phyloP scores from a whole-genome alignment of 2,797 vertebrate species.

The Neosilurus mollespiculum region DNA sequence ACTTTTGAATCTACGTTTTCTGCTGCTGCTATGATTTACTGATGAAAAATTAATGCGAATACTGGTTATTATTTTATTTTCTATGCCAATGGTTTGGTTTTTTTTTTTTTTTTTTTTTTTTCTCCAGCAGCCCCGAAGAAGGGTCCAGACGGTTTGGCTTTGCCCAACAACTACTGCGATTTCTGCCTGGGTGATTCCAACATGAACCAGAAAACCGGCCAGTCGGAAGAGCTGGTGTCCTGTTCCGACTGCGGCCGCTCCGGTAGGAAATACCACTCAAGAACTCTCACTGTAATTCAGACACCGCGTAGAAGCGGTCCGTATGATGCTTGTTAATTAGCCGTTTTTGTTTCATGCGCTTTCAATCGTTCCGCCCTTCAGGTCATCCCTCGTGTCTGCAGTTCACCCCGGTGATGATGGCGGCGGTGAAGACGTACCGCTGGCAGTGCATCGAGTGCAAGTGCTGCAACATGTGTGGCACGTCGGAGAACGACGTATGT shows the following conservation, averaged over 20 bases:
- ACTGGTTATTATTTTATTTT: too few relatives aligned
- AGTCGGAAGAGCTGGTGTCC: constrained; percentile 91
- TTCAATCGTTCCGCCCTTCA: constrained; percentile 48
- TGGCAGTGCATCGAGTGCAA: constrained; percentile 99
- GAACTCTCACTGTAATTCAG: background rate
- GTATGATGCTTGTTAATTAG: background rate
- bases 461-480: constrained; percentile 95
- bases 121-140: constrained; percentile 79
- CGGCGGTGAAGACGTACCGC: constrained; percentile 92
- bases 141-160: constrained; percentile 86
- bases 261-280: constrained; percentile 65
- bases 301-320: too few relatives aligned
- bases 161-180: constrained; percentile 96
- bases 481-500: constrained; percentile 92
- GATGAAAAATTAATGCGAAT: too few relatives aligned
- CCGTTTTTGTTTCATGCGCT: background rate
- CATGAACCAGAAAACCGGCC: constrained; percentile 92
- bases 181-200: constrained; percentile 94
- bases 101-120: background rate
- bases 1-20: too few relatives aligned
- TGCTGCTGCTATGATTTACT: too few relatives aligned
- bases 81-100: too few relatives aligned
- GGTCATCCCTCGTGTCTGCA: constrained; percentile 95
- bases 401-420: constrained; percentile 96
- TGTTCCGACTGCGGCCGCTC: constrained; percentile 95